Percentiles rank a stretch among this genome's conserved stretches.
Evolutionary conservation across 2,797 vertebrate genomes (phyloP).

Genomic region (Petrocephalus sullivani): DNA sequence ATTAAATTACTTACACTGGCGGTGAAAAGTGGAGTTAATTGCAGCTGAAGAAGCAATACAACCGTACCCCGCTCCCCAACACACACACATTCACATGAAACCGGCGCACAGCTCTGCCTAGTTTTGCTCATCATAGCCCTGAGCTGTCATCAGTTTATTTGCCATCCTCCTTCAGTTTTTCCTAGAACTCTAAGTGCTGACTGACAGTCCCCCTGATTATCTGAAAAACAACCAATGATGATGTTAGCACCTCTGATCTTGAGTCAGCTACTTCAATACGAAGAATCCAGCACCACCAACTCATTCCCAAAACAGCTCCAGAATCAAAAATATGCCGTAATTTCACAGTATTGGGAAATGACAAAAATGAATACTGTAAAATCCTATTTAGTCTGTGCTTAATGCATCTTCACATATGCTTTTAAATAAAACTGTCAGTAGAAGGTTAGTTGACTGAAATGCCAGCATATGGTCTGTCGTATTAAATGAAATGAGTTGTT

Average conservation of each 20-base stretch:
- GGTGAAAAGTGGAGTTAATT: neutral
- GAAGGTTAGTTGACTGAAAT: too few relatives aligned
- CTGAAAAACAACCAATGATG: neutral
- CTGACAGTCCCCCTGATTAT: neutral
- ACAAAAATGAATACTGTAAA: neutral
- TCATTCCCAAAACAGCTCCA: neutral
- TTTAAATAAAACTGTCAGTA: neutral
- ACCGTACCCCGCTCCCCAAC: neutral
- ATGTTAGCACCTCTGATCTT: neutral
- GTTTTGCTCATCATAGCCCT: neutral
- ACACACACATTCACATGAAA: neutral
- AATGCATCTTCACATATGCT: neutral
- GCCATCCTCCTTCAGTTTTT: neutral
- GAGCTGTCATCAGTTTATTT: neutral
- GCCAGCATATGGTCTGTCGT: too few relatives aligned
- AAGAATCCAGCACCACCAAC: neutral
- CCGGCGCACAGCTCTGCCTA: neutral
- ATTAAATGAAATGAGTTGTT: too few relatives aligned
- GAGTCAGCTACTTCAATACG: neutral
- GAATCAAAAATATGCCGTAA: neutral
- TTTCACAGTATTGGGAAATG: neutral
- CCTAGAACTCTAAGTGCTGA: neutral
- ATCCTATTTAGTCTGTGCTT: neutral
- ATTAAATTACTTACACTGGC: neutral
- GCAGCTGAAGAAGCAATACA: neutral